These are phyloP conservation scores for Strix aluco DNA, from an alignment of 2,113 vertebrate genomes.

Conservation along the genomic window DNA sequence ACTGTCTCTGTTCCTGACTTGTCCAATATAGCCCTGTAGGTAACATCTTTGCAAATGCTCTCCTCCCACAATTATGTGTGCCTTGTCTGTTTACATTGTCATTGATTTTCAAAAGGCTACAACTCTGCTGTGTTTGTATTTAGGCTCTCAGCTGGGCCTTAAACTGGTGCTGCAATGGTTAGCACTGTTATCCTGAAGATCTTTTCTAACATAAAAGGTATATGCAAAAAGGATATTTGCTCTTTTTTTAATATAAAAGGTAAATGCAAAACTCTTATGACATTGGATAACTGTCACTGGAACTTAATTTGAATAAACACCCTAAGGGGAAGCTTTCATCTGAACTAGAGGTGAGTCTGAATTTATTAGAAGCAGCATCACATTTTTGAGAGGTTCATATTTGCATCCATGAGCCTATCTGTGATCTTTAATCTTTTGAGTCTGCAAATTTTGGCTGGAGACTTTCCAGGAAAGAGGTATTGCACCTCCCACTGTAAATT, in stretches of 20 bases:
- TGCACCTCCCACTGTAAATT: not conserved
- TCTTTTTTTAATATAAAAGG: constrained; percentile 38
- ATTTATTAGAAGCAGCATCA: not conserved
- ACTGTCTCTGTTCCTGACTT: not conserved
- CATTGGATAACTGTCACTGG: constrained; percentile 45
- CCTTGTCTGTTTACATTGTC: not conserved
- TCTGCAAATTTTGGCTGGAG: constrained; percentile 18
- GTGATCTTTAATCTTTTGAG: constrained; percentile 7
- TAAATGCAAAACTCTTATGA: not conserved
- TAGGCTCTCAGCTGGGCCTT: not conserved
- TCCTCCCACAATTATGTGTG: not conserved
- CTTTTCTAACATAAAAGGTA: constrained; percentile 1
- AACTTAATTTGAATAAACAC: constrained; percentile 28
- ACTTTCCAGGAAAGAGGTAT: constrained; percentile 6
- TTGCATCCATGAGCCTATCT: constrained; percentile 34
- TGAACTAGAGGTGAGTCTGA: constrained; percentile 29
- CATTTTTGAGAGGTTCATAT: constrained; percentile 31
- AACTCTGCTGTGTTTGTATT: not conserved
- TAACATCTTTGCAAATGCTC: not conserved
- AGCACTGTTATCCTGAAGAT: not conserved
- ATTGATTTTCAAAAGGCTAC: not conserved
- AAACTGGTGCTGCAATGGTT: not conserved
- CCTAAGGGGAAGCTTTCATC: constrained; percentile 41
- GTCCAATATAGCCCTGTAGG: not conserved
- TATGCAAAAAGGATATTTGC: constrained; percentile 2